Conservation (phyloP, 1,140 invertebrate genomes). For the Stenopsyche tienmushanensis region DNA sequence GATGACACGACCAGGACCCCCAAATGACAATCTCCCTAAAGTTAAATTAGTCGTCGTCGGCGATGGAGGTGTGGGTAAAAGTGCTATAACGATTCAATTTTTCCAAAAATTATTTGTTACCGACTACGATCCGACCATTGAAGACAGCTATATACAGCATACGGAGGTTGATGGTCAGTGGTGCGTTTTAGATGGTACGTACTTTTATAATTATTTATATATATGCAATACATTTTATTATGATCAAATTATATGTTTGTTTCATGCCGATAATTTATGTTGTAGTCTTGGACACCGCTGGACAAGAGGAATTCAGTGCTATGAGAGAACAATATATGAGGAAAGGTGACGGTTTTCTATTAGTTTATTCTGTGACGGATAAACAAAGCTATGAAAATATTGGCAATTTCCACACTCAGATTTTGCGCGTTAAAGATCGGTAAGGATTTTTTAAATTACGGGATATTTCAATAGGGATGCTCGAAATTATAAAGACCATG, state of each 20-base stretch:
- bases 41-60: conserved; percentile 90
- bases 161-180: conserved; percentile 89
- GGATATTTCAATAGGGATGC: background rate
- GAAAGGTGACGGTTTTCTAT: conserved; percentile 91
- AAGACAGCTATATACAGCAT: conserved; percentile 89
- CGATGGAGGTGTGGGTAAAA: conserved; percentile 88
- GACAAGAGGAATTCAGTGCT: conserved; percentile 91
- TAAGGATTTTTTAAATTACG: conserved; percentile 44
- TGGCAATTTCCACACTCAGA: conserved; percentile 84
- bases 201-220: conserved; percentile 8
- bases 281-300: conserved; percentile 86
- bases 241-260: background rate
- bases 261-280: no score
- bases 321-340: conserved; percentile 95
- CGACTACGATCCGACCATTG: conserved; percentile 89
- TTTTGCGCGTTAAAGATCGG: conserved; percentile 87
- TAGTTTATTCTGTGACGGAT: conserved; percentile 90
- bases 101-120: conserved; percentile 86
- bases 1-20: conserved; percentile 69
- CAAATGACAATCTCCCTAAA: conserved; percentile 78
- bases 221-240: background rate
- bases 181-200: conserved; percentile 87
- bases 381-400: conserved; percentile 84
- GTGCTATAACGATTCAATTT: conserved; percentile 87
- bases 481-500: no score